phyloP scores from a whole-genome alignment of 1,140 invertebrate species.

The Drosophila nebulosa region DNA sequence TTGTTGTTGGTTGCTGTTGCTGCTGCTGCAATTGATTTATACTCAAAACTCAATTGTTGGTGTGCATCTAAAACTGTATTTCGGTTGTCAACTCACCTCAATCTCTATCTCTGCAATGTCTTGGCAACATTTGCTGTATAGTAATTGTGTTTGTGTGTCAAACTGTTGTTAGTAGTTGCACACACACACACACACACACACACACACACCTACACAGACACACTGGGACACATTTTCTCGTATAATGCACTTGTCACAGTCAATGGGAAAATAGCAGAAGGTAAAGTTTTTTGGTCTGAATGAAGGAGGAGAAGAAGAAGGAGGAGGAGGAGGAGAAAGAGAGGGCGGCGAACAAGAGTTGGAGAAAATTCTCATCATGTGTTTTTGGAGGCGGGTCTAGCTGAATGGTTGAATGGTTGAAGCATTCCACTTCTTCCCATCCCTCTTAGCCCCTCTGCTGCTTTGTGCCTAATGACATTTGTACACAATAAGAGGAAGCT shows the following conservation, averaged over 20 bases:
- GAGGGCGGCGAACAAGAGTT: too few relatives aligned
- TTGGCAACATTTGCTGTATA: slow-evolving; percentile 18
- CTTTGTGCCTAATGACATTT: slow-evolving; percentile 72
- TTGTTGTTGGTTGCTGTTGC: slow-evolving; percentile 19
- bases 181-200: slow-evolving; percentile 33
- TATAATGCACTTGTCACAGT: slow-evolving; percentile 58
- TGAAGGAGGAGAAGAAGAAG: neutral
- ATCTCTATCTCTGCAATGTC: neutral
- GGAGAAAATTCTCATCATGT: neutral
- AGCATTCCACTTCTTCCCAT: neutral
- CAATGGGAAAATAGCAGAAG: slow-evolving; percentile 18
- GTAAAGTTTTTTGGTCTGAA: slow-evolving; percentile 15
- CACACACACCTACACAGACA: slow-evolving; percentile 4
- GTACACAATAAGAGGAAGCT: slow-evolving; percentile 48
- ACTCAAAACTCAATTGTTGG: slow-evolving; percentile 33
- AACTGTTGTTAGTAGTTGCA: slow-evolving; percentile 53
- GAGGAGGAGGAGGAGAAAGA: too few relatives aligned
- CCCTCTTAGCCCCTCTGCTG: slow-evolving; percentile 12
- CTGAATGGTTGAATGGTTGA: neutral
- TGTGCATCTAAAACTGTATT: slow-evolving; percentile 15
- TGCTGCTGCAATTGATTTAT: slow-evolving; percentile 9
- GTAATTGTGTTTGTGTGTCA: slow-evolving; percentile 78
- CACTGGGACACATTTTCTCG: too few relatives aligned
- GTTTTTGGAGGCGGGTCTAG: neutral
- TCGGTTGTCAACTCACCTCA: slow-evolving; percentile 1